Conservation (phyloP, 2,797 vertebrate genomes). For the Botia almorhae region DNA sequence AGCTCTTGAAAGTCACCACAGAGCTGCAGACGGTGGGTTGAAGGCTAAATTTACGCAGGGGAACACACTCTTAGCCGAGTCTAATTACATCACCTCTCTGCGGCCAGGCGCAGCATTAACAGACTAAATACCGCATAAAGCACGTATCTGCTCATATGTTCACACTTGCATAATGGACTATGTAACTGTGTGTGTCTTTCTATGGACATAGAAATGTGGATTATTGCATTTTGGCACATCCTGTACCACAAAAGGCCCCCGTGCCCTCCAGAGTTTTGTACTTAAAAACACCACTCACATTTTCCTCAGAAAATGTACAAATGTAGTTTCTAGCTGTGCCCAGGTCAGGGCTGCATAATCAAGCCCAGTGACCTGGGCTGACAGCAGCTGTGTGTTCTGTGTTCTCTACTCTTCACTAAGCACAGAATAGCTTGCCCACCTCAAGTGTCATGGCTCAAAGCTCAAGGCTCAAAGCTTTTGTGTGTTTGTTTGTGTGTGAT, state of each 20-base stretch:
- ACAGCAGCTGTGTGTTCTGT: slow-evolving; percentile 39
- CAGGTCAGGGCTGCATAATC: slow-evolving; percentile 35
- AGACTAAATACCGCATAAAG: background rate
- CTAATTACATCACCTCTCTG: slow-evolving; percentile 17
- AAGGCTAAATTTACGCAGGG: background rate
- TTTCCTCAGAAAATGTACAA: background rate
- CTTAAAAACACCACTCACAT: background rate
- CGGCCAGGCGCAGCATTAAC: background rate
- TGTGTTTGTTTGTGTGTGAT: background rate
- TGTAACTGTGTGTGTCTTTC: background rate
- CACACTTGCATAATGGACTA: background rate
- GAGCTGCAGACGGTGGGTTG: slow-evolving; percentile 85
- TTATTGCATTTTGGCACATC: background rate
- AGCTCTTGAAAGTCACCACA: slow-evolving; percentile 84
- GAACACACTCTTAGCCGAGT: slow-evolving; percentile 6
- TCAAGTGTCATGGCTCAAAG: slow-evolving; percentile 39
- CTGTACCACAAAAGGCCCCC: background rate
- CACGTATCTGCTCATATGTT: background rate
- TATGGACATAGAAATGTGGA: background rate
- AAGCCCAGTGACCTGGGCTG: slow-evolving; percentile 22
- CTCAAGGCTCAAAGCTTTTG: slow-evolving; percentile 28
- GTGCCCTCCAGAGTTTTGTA: background rate
- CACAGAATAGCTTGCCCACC: slow-evolving; percentile 41
- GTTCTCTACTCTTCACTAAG: slow-evolving; percentile 43
- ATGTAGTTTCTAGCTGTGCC: slow-evolving; percentile 26